Conservation (phyloP, 2,113 vertebrate genomes). For the Salvelinus sp. region DNA sequence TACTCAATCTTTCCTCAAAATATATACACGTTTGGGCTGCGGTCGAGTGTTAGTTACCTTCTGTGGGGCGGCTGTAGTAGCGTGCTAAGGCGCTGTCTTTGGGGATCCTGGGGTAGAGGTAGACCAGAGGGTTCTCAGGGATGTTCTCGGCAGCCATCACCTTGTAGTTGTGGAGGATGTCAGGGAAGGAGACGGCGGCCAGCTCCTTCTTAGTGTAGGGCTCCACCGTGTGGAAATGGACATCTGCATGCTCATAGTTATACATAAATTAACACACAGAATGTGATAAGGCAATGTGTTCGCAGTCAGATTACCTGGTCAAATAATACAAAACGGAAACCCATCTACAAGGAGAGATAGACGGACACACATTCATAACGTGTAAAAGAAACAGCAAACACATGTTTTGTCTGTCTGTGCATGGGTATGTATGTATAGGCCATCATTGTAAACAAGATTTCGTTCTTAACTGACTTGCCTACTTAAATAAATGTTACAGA, state of each 20-base stretch:
- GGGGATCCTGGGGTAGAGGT: constrained; percentile 85
- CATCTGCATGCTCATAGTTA: constrained; percentile 20
- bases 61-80: constrained; percentile 73
- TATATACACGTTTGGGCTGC: too few relatives aligned
- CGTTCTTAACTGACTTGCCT: too few relatives aligned
- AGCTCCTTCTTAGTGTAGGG: constrained; percentile 90
- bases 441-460: too few relatives aligned
- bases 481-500: background rate
- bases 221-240: constrained; percentile 81
- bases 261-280: background rate
- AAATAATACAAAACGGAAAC: background rate
- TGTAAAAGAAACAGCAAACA: background rate
- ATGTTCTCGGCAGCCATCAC: constrained; percentile 78
- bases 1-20: too few relatives aligned
- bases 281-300: too few relatives aligned
- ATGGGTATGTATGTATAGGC: too few relatives aligned
- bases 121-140: constrained; percentile 84
- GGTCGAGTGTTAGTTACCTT: too few relatives aligned
- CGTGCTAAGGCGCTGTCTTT: constrained; percentile 84
- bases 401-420: too few relatives aligned
- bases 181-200: constrained; percentile 74
- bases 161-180: constrained; percentile 84
- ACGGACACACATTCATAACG: background rate
- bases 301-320: too few relatives aligned
- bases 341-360: background rate